phyloP scores from a whole-genome alignment of 2,113 vertebrate species.

The Numenius arquata region DNA sequence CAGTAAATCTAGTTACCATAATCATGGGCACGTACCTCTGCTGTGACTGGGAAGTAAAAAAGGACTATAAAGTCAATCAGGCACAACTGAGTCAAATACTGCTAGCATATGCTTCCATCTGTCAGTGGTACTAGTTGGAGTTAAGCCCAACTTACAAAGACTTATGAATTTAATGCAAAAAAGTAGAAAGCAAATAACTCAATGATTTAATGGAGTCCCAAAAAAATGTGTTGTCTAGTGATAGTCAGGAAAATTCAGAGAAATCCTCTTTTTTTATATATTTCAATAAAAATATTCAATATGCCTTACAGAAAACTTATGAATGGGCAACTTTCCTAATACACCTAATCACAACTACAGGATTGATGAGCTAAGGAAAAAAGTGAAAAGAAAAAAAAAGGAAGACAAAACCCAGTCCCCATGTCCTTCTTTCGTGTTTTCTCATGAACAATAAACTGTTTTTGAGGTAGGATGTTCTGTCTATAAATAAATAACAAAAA shows the following conservation, averaged over 20 bases:
- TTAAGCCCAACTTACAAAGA: background rate
- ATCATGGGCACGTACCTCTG: background rate
- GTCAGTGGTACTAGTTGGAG: background rate
- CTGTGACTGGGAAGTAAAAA: background rate
- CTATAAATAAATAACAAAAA: background rate
- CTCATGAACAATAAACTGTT: background rate
- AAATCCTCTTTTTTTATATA: background rate
- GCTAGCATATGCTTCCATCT: background rate
- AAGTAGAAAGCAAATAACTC: background rate
- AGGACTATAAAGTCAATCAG: background rate
- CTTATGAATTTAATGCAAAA: background rate
- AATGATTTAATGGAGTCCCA: background rate
- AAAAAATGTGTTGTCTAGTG: background rate
- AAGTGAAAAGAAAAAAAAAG: background rate
- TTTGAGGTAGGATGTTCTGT: background rate
- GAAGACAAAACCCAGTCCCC: background rate
- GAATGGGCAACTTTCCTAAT: background rate
- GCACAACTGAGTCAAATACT: background rate
- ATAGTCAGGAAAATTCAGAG: background rate
- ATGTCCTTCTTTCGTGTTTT: background rate
- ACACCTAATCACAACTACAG: background rate
- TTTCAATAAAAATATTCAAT: background rate
- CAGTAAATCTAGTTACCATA: background rate
- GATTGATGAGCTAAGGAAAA: background rate
- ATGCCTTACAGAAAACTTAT: background rate